These are phyloP conservation scores for Matsumurasca onukii DNA, from an alignment of 1,140 invertebrate species.

Conservation along the genomic window DNA sequence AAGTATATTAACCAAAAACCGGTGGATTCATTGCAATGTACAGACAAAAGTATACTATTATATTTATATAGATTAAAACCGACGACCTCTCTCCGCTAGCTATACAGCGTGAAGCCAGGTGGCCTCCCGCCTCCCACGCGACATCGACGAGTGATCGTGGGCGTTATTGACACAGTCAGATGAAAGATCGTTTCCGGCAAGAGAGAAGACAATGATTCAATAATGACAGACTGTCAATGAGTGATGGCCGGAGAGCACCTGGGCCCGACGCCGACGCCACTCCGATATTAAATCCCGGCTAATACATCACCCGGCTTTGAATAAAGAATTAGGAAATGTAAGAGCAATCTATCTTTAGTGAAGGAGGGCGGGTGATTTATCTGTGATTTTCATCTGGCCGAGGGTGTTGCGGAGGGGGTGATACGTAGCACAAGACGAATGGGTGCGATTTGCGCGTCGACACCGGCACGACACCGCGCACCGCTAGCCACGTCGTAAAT, in stretches of 20 bases:
- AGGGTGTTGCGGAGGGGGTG: slow-evolving; percentile 20
- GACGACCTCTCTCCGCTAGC: too few relatives aligned
- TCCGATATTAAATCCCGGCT: slow-evolving; percentile 28
- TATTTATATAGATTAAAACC: too few relatives aligned
- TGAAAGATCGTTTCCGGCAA: neutral
- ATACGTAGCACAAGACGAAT: slow-evolving; percentile 30
- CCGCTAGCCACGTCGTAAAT: slow-evolving; percentile 19
- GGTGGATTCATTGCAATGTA: too few relatives aligned
- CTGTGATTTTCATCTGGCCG: slow-evolving; percentile 29
- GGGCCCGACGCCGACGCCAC: neutral
- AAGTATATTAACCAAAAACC: too few relatives aligned
- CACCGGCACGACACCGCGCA: slow-evolving; percentile 14
- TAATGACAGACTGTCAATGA: neutral
- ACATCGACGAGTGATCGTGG: too few relatives aligned
- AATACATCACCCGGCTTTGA: slow-evolving; percentile 31
- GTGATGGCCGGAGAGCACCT: neutral
- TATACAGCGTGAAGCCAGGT: too few relatives aligned
- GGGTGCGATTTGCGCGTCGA: slow-evolving; percentile 29
- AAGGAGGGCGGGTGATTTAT: slow-evolving; percentile 28
- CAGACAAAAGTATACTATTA: too few relatives aligned
- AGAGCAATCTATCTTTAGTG: slow-evolving; percentile 32
- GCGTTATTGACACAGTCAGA: neutral
- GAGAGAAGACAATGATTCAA: neutral
- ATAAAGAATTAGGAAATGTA: slow-evolving; percentile 32
- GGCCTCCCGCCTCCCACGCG: too few relatives aligned